Evolutionary conservation across 2,113 vertebrate genomes (phyloP), one percentile per base, ranked within the genome.

Genomic region (Chamaetylas fuelleborni): DNA sequence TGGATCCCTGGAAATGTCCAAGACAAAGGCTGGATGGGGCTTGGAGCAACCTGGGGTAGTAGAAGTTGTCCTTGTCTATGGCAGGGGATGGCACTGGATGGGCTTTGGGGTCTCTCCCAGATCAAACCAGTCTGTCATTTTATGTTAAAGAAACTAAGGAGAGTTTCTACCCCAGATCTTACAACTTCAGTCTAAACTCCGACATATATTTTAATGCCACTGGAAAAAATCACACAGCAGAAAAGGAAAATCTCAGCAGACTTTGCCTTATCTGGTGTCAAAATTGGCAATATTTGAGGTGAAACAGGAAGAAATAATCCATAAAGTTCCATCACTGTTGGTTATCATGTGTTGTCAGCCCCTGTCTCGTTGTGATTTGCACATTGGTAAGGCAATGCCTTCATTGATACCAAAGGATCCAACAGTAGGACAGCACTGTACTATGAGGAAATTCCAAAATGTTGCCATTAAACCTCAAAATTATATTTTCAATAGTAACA

Each of bases 401-500:
- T 34, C 60, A 77, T 10, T 51, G 54, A 48, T 51, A 72, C 25
- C 4, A 4, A 33, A 31, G 22, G 56, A 84, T 60, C 29, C 65
- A 70, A 50, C 9, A 80, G 28, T 6, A n/a, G 33, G 64, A 54
- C 25, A 74, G 43, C 16, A 81, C 5, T 62, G 29, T 12, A 42
- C 72, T 87, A 58, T 7, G 4, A 72, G 40, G 9, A 92, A 47
- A 91, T 72, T 74, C 36, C 42, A 64, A 90, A 72, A 40, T 74
- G 65, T 40, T 92, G 25, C 38, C 78, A 91, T 86, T 72, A 88
- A 71, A 67, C 29, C 79, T 84, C 50, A 95, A 71, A 71, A 87
- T 74, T 74, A 57, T 65, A 85, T 65, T 79, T 95, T 94, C 83
- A 93, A 91, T 91, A 70, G 73, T 40, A 89, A 78, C 67, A 77